Evolutionary conservation across 2,113 vertebrate genomes (phyloP), one percentile per base, ranked within the genome.

Genomic region (Verasper variegatus): DNA sequence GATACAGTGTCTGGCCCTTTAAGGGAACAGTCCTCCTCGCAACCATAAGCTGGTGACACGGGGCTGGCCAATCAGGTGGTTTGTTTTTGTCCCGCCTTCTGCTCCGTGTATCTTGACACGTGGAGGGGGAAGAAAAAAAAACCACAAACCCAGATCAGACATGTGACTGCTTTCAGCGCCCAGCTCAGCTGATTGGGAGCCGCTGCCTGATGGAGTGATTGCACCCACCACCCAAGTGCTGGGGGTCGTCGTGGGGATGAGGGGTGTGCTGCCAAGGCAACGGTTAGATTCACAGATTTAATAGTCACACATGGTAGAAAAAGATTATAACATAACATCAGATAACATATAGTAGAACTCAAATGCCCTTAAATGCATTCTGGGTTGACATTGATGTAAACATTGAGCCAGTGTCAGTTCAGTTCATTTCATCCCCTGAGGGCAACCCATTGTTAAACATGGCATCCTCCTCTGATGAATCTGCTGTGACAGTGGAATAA

Each of bases 31-130:
- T 75, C 80, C 72, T 74, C 60, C 71, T 81, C n/a, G n/a, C 68
- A 0, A 55, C 26, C n/a, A 57, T 59, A 71, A 91, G 84, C 88
- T 92, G 90, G 89, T 87, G 92, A 92, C 83, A 90, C 49, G 49
- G 55, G 0, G 17, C 1, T 1, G 52, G 63, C 92, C 92, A 93
- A 93, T 92, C 90, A 74, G 63, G 18, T 6, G 77, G 10, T 93
- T 93, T 93, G 91, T 93, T 93, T 69, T 92, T 90, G 88, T 92
- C 88, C 91, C 88, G 90, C 89, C 89, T 82, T 75, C 87, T 74
- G 52, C 61, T 86, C 21, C 63, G 68, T 72, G 55, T 84, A 89
- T 87, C 76, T 81, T 86, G 85, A 93, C 92, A 93, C 91, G 91
- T 92, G 92, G 90, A 91, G 86, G 84, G 80, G 85, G n/a, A 81